Base-by-base conservation (phyloP, 1,140 invertebrate genomes). In the Wasmannia auropunctata region DNA sequence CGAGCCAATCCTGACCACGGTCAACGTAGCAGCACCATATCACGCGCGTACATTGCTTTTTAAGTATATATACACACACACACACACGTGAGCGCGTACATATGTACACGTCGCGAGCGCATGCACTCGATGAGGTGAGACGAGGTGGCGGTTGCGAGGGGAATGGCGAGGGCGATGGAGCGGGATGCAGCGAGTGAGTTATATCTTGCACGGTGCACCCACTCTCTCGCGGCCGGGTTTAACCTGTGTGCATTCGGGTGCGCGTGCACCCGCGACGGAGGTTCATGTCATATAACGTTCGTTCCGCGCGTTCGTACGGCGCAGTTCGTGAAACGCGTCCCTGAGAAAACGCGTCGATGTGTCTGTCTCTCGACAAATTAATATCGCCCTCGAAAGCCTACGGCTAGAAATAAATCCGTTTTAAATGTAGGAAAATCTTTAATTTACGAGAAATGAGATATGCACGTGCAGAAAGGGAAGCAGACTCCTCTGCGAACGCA, bases 1-100 rank as follows among this genome's bases (percentile, higher is more conserved):
- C 86, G 88, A 77, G 69, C 83, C 86, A 88, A 91, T 91, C 88
- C 86, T 88, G 91, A 91, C 91, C 89, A 91, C 85, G 86, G 87
- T 89, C 89, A 91, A 91, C 63, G 85, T 62, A 76, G 56, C 74
- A 69, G 85, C 83, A 79, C 75, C 67, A 85, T 75, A 75, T 76
- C 65, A 22, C 76, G 56, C 40, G 51, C 74, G 54, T 86, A 70
- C 70, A 14, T 69, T 40, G 81, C 62, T 70, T 81, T 81, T 81
- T 86, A 89, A 86, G 62, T 62, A 81, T 46, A 70, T 67, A 37
- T 28, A 31, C 28, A 72, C 7, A 31, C 8, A 51, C 11, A 58
- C 22, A 6, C 25, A 8, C 54, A 1, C 28, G 49, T 56, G 31
- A 37, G 19, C n/a, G 28, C 1, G n/a, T n/a, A n/a, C 49, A 2